phyloP scores from a whole-genome alignment of 2,113 vertebrate species.

The Petrocephalus zakoni region DNA sequence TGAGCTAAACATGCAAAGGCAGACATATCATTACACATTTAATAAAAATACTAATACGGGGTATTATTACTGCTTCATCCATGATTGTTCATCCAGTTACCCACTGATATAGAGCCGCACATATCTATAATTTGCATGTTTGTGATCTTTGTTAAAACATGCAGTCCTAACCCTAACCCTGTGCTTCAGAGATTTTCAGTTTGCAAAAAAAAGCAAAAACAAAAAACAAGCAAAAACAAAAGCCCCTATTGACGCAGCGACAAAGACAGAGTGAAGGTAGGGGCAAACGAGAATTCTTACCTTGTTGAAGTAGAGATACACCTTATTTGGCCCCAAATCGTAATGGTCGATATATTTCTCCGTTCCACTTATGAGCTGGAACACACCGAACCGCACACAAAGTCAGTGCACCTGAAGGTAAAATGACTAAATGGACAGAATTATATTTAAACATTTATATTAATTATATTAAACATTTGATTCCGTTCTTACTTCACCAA shows the following conservation, averaged over 20 bases:
- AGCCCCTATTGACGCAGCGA: not conserved
- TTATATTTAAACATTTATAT: not conserved
- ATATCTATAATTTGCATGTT: not conserved
- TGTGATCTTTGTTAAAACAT: not conserved
- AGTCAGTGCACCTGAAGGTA: not conserved
- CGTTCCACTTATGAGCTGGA: constrained; percentile 48
- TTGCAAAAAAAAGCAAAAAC: not conserved
- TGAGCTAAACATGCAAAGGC: constrained; percentile 40
- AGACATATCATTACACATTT: not conserved
- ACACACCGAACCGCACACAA: not conserved
- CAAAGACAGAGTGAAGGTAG: not conserved
- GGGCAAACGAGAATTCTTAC: constrained; percentile 34
- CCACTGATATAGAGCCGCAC: not conserved
- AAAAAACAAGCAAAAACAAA: not conserved
- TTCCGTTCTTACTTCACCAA: constrained; percentile 49
- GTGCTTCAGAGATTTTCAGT: not conserved
- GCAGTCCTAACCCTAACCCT: not conserved
- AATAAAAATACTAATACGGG: not conserved
- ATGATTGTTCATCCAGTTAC: not conserved
- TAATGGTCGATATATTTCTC: constrained; percentile 60
- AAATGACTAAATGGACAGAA: not conserved
- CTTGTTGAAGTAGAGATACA: constrained; percentile 58
- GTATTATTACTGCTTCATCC: not conserved
- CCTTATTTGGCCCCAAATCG: constrained; percentile 52
- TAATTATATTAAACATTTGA: not conserved